Percentiles rank a stretch among this genome's conserved stretches.
Conservation (phyloP, 53 echinoderm and acorn worm species). For the Astropecten irregularis region DNA sequence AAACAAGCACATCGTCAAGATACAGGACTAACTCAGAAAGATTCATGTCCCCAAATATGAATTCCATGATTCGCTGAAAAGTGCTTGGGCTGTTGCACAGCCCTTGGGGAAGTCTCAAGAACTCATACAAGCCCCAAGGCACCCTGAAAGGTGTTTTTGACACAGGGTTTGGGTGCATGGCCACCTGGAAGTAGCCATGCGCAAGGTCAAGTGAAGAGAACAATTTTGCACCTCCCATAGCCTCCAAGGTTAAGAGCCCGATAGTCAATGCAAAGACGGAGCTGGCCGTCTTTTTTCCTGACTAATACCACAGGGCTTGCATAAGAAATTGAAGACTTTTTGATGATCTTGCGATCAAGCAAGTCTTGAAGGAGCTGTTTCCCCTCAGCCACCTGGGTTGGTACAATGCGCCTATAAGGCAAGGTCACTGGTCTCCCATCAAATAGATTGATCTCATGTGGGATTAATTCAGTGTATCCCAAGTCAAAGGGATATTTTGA, state of each 20-base stretch:
- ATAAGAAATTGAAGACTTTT: background rate
- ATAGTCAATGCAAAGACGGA: conserved; percentile 56
- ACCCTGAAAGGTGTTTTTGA: conserved; percentile 15
- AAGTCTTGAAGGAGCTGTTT: conserved; percentile 20
- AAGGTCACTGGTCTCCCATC: background rate
- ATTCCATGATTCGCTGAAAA: conserved; percentile 29
- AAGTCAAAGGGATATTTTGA: background rate
- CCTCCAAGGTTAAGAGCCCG: conserved; percentile 31
- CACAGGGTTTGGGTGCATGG: conserved; percentile 14
- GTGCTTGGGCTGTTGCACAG: conserved; percentile 45
- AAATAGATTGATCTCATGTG: background rate
- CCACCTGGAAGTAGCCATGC: conserved; percentile 53
- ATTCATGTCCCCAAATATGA: conserved; percentile 34
- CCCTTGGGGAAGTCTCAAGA: conserved; percentile 23
- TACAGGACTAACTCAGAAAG: background rate
- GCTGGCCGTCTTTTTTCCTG: conserved; percentile 40
- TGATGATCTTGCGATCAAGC: background rate
- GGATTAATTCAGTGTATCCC: background rate
- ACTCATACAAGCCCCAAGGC: conserved; percentile 51
- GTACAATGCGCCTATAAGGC: background rate
- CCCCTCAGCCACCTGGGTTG: background rate
- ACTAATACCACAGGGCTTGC: conserved; percentile 48
- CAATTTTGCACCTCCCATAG: conserved; percentile 4
- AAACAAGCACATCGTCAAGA: conserved; percentile 16
- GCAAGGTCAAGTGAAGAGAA: conserved; percentile 43